These are phyloP conservation scores for Leptinotarsa rubiginosa DNA, from an alignment of 2,888 invertebrate genomes.

Conservation along the genomic window DNA sequence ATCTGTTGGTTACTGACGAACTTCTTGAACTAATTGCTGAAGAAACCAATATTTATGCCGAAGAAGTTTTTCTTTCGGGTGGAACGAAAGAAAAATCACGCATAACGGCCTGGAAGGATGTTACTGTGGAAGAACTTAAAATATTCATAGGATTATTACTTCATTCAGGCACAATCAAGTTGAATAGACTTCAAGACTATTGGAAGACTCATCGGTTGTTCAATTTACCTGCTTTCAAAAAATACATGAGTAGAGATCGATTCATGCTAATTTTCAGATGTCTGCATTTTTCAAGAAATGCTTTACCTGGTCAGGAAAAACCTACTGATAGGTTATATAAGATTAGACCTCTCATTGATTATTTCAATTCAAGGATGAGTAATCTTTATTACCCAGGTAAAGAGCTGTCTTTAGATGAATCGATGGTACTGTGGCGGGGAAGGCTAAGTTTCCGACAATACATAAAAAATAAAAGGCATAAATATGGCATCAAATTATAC, in stretches of 20 bases:
- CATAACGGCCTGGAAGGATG: conserved; percentile 16
- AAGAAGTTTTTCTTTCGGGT: conserved; percentile 21
- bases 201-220: conserved; percentile 39
- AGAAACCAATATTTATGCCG: conserved; percentile 19
- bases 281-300: conserved; percentile 33
- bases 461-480: conserved; percentile 25
- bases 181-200: conserved; percentile 19
- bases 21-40: conserved; percentile 5
- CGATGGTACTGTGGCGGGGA: conserved; percentile 22
- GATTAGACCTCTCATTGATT: conserved; percentile 45
- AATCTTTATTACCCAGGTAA: conserved; percentile 41
- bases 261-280: conserved; percentile 41
- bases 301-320: conserved; percentile 19
- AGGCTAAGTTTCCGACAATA: conserved; percentile 30
- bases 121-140: conserved; percentile 23
- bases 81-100: conserved; percentile 22
- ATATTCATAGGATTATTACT: conserved; percentile 29
- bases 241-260: conserved; percentile 39
- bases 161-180: conserved; percentile 33
- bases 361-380: conserved; percentile 47
- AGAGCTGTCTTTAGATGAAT: conserved; percentile 36
- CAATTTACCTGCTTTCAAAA: conserved; percentile 33
- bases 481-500: conserved; percentile 47
- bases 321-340: conserved; percentile 45
- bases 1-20: conserved; percentile 14